Conservation (phyloP, 2,113 vertebrate genomes). For the Probosciger aterrimus region DNA sequence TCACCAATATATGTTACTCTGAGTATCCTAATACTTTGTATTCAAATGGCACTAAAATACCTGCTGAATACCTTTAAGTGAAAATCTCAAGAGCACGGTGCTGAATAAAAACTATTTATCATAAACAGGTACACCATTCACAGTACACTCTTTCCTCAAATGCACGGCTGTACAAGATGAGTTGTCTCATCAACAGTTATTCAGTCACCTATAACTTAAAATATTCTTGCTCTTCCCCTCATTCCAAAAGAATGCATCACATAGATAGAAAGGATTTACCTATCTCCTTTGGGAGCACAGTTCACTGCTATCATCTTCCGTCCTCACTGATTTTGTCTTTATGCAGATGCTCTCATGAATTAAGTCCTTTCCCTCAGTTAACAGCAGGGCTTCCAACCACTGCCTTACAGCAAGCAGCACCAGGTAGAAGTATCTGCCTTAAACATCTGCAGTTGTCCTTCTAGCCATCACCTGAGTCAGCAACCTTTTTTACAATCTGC, state of each 20-base stretch:
- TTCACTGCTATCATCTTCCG: not conserved
- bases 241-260: not conserved
- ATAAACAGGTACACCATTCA: not conserved
- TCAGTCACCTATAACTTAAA: not conserved
- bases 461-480: conserved; percentile 48
- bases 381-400: not conserved
- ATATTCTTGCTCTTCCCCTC: not conserved
- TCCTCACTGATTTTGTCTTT: not conserved
- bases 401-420: conserved; percentile 23
- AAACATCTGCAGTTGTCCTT: conserved; percentile 47
- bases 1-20: not conserved
- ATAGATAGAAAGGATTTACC: conserved; percentile 20
- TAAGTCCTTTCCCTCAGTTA: not conserved
- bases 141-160: not conserved
- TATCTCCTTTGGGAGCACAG: not conserved
- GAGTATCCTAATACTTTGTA: not conserved
- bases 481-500: conserved; percentile 3
- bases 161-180: not conserved
- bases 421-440: not conserved
- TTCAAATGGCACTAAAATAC: not conserved
- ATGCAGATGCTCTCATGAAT: not conserved
- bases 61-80: not conserved
- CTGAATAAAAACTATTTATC: not conserved
- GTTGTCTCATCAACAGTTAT: not conserved
- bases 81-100: not conserved